Evolutionary conservation across 2,113 vertebrate genomes (phyloP).

Genomic region (Psephotus haematonotus): DNA sequence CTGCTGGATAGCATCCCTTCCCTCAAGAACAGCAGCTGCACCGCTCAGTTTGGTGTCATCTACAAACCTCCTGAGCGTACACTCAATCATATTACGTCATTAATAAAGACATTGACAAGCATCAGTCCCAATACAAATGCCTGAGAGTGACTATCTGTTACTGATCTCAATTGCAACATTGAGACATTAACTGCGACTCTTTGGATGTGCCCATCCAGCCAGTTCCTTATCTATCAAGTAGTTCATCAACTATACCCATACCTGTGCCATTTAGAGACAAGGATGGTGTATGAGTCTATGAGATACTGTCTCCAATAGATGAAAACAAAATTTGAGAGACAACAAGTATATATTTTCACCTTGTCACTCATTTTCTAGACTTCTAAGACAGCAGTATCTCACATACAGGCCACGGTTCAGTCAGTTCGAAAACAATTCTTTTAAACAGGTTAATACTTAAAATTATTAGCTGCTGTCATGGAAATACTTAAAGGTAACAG

Average conservation of each 20-base stretch:
- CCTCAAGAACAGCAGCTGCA: not conserved
- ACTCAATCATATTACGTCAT: not conserved
- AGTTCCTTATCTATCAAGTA: not conserved
- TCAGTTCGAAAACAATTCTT: not conserved
- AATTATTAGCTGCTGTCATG: not conserved
- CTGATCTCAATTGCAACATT: not conserved
- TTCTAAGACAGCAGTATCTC: not conserved
- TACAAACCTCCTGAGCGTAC: not conserved
- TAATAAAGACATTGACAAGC: not conserved
- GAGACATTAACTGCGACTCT: not conserved
- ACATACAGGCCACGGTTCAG: accelerated
- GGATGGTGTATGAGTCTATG: accelerated
- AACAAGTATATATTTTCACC: not conserved
- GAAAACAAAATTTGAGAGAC: not conserved
- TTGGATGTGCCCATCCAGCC: not conserved
- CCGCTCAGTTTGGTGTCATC: not conserved
- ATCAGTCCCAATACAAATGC: not conserved
- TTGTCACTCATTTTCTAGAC: not conserved
- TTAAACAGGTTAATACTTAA: not conserved
- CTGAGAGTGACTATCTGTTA: not conserved
- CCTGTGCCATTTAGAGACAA: not conserved
- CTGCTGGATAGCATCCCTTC: not conserved
- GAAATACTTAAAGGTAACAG: not conserved
- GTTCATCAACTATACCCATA: not conserved
- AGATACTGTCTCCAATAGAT: not conserved